Conservation (phyloP, 1,140 invertebrate genomes). For the Chlorops oryzae region DNA sequence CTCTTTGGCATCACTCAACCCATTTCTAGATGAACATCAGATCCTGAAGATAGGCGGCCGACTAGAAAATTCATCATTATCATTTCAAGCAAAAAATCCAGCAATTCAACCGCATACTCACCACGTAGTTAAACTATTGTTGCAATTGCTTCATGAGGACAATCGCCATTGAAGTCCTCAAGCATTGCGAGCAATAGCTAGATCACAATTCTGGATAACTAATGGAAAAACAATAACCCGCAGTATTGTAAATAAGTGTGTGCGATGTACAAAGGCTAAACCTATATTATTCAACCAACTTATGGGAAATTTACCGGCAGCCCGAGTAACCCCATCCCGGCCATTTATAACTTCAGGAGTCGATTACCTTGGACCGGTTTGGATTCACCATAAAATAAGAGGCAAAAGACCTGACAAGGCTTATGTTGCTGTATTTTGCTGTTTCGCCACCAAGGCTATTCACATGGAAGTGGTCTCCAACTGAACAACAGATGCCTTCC, state of each 20-base stretch:
- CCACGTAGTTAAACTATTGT: not conserved
- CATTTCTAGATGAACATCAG: conserved; percentile 4
- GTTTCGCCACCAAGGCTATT: too few relatives aligned
- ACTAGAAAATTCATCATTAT: not conserved
- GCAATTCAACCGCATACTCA: not conserved
- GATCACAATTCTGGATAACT: conserved; percentile 5
- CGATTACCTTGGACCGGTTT: too few relatives aligned
- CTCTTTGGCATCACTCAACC: too few relatives aligned
- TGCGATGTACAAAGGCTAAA: not conserved
- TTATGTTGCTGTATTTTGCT: too few relatives aligned
- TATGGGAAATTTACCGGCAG: conserved; percentile 9
- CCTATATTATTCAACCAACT: conserved; percentile 3
- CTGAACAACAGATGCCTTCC: too few relatives aligned
- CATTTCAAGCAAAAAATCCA: conserved; percentile 6
- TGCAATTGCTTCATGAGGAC: not conserved
- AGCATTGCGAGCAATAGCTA: not conserved
- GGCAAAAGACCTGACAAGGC: too few relatives aligned
- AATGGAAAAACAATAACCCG: conserved; percentile 5
- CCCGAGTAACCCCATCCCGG: not conserved
- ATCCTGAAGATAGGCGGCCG: conserved; percentile 5
- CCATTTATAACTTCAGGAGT: conserved; percentile 8
- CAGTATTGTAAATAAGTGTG: conserved; percentile 1
- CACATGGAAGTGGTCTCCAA: too few relatives aligned
- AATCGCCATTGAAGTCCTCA: conserved; percentile 5
- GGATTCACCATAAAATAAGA: too few relatives aligned